Evolutionary conservation across 1,140 invertebrate species (phyloP).

Genomic region (Pogonus chalceus): DNA sequence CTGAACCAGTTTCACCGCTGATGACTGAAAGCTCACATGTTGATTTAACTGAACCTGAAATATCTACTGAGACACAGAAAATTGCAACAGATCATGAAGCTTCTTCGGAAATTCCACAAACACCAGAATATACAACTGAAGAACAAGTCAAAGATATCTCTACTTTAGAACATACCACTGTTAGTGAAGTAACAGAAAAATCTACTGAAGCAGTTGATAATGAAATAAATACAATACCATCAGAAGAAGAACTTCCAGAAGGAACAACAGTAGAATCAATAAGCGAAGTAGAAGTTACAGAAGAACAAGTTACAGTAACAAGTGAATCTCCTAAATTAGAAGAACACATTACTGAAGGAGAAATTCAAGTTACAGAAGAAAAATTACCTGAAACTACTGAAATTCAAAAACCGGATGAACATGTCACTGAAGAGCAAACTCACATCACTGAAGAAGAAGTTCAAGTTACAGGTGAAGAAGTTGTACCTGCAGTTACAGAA

Average conservation of each 20-base stretch:
- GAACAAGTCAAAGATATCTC: conserved; percentile 1
- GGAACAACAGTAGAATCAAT: not conserved
- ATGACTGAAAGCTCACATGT: not conserved
- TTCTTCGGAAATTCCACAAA: conserved; percentile 1
- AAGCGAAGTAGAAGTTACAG: not conserved
- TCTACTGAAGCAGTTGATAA: not conserved
- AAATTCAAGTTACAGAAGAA: conserved; percentile 7
- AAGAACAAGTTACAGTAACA: not conserved
- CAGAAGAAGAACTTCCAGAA: not conserved
- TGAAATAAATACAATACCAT: not conserved
- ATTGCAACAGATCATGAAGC: conserved; percentile 12
- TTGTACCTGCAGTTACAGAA: conserved; percentile 12
- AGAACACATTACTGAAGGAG: too few relatives aligned
- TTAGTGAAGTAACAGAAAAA: conserved; percentile 8
- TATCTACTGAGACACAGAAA: conserved; percentile 2
- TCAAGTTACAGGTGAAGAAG: conserved; percentile 6
- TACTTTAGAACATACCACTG: conserved; percentile 10
- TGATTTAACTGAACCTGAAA: conserved; percentile 11
- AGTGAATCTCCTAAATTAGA: not conserved
- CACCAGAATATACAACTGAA: conserved; percentile 13
- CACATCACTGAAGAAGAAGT: too few relatives aligned
- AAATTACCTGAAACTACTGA: conserved; percentile 12
- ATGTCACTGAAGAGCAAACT: conserved; percentile 6
- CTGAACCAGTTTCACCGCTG: not conserved
- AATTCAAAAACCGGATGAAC: conserved; percentile 10